Conservation (phyloP, 2,113 vertebrate genomes). For the Parus major region DNA sequence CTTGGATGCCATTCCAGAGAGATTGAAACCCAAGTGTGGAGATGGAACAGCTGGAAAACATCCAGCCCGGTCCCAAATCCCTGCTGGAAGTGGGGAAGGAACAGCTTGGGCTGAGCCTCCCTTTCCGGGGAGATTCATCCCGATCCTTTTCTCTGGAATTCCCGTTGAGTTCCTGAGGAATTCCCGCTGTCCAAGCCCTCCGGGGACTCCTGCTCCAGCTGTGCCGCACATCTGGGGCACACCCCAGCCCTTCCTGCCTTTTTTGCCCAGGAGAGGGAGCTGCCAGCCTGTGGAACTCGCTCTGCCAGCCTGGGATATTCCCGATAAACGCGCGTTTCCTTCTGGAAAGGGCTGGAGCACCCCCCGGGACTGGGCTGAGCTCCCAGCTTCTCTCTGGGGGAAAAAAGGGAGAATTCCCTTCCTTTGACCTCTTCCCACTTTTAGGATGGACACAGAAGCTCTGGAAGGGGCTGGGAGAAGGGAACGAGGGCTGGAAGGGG, state of each 20-base stretch:
- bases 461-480: neutral
- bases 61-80: neutral
- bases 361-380: neutral
- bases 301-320: neutral
- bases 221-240: neutral
- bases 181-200: neutral
- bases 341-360: neutral
- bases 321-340: rapidly evolving
- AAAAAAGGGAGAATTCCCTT: rapidly evolving
- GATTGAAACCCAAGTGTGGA: neutral
- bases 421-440: rapidly evolving
- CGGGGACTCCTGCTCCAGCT: neutral
- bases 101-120: neutral
- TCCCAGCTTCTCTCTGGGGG: rapidly evolving
- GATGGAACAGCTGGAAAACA: neutral
- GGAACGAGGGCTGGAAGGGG: neutral
- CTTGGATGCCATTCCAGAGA: neutral
- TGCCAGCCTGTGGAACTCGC: neutral
- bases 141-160: neutral
- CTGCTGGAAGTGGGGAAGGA: neutral
- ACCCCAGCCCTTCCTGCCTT: neutral
- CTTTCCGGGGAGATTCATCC: neutral
- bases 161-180: neutral
- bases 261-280: conserved; percentile 30
- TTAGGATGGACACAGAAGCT: rapidly evolving